Conservation (phyloP, 1,140 invertebrate genomes). For the Eueides isabella region DNA sequence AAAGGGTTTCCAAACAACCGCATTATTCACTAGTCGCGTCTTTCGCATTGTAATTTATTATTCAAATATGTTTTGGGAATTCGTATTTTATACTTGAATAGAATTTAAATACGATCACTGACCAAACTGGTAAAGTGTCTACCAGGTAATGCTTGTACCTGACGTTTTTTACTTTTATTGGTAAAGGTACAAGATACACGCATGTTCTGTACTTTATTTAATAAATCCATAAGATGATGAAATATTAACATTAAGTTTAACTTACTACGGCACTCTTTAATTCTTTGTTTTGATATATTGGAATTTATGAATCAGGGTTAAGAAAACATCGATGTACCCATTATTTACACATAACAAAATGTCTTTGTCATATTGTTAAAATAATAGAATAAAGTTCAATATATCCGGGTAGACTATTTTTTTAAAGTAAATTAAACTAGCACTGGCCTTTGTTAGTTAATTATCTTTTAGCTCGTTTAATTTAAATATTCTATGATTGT, state of each 20-base stretch:
- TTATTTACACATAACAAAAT: neutral
- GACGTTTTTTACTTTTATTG: neutral
- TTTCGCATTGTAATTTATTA: constrained; percentile 51
- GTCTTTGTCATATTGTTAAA: constrained; percentile 14
- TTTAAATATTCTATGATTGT: constrained; percentile 1
- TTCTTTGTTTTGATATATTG: neutral
- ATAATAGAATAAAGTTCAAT: constrained; percentile 1
- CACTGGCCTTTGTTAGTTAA: constrained; percentile 24
- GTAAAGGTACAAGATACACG: neutral
- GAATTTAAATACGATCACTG: constrained; percentile 33
- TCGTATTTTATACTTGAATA: constrained; percentile 39
- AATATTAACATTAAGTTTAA: neutral
- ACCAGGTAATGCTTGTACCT: no score
- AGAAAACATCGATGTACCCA: constrained; percentile 1
- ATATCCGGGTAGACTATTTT: constrained; percentile 15
- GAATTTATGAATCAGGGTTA: neutral
- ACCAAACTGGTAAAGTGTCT: neutral
- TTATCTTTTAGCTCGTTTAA: constrained; percentile 1
- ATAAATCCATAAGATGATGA: neutral
- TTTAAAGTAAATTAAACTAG: constrained; percentile 4
- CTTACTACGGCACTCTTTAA: neutral
- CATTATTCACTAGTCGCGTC: constrained; percentile 50
- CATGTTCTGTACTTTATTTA: neutral
- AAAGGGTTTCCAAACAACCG: constrained; percentile 33
- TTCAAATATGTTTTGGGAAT: constrained; percentile 53